These are phyloP conservation scores for Sipha maydis DNA, from an alignment of 2,888 invertebrate genomes.

Conservation along the genomic window DNA sequence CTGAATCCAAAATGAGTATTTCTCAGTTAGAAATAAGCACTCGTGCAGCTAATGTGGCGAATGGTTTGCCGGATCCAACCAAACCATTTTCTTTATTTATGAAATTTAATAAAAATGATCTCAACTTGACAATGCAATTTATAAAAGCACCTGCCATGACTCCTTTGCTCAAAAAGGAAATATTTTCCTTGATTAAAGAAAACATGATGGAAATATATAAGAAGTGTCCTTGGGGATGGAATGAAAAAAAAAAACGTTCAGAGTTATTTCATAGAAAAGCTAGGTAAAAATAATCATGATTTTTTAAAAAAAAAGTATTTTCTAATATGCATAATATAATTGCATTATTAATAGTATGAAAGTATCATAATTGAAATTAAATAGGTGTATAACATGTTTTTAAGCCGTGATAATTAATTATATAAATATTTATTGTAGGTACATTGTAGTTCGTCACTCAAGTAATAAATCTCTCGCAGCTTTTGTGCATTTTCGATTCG, in stretches of 20 bases:
- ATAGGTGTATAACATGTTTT: neutral
- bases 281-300: slow-evolving; percentile 70
- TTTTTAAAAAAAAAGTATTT: neutral
- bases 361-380: neutral
- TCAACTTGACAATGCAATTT: slow-evolving; percentile 37
- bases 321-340: neutral
- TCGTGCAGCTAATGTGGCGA: slow-evolving; percentile 25
- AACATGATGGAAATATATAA: slow-evolving; percentile 85
- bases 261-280: slow-evolving; percentile 80
- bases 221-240: slow-evolving; percentile 85
- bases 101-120: slow-evolving; percentile 51
- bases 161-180: slow-evolving; percentile 71
- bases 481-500: slow-evolving; percentile 86
- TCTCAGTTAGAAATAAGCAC: slow-evolving; percentile 31
- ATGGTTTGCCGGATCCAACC: slow-evolving; percentile 51
- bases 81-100: slow-evolving; percentile 49
- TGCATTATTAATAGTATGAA: neutral
- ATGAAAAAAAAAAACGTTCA: slow-evolving; percentile 76
- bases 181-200: slow-evolving; percentile 78
- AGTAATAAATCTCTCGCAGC: slow-evolving; percentile 71
- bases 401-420: neutral
- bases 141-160: slow-evolving; percentile 43
- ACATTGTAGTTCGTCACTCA: slow-evolving; percentile 41
- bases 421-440: slow-evolving; percentile 24
- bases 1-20: neutral